Evolutionary conservation across 2,888 invertebrate genomes (phyloP).

Genomic region (Caenorhabditis zanzibari): DNA sequence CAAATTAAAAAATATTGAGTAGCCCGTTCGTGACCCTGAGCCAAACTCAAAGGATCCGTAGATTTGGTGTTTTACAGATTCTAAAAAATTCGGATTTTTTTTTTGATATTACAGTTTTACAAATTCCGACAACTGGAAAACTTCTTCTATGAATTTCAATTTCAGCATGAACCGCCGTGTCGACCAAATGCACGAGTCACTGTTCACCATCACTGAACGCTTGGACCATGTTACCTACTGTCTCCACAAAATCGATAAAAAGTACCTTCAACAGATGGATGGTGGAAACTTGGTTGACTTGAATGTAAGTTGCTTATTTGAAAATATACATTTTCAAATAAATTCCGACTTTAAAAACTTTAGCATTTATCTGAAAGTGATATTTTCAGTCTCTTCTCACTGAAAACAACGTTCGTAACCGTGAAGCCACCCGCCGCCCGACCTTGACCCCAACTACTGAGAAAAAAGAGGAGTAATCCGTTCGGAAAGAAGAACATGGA

Average conservation of each 20-base stretch:
- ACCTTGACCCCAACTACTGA: slow-evolving; percentile 32
- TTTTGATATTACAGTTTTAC: too few species aligned
- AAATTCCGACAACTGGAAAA: too few species aligned
- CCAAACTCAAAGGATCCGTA: too few species aligned
- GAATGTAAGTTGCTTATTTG: slow-evolving; percentile 34
- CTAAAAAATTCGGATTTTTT: too few species aligned
- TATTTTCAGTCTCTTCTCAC: slow-evolving; percentile 44
- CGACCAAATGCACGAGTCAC: slow-evolving; percentile 69
- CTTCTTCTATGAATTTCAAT: too few species aligned
- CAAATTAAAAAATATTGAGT: too few species aligned
- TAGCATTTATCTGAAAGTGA: too few species aligned
- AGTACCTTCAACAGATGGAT: slow-evolving; percentile 38
- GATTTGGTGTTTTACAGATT: too few species aligned
- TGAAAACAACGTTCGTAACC: slow-evolving; percentile 36
- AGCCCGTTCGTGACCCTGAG: too few species aligned
- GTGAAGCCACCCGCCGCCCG: slow-evolving; percentile 37
- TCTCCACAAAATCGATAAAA: slow-evolving; percentile 46
- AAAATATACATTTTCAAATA: neutral
- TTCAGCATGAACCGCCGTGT: slow-evolving; percentile 71
- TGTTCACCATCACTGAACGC: slow-evolving; percentile 60
- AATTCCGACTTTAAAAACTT: too few species aligned
- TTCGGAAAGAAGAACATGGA: too few species aligned
- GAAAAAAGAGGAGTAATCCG: slow-evolving; percentile 44
- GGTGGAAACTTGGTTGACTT: slow-evolving; percentile 54
- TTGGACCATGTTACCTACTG: slow-evolving; percentile 59